Evolutionary conservation across 2,797 vertebrate genomes (phyloP).

Genomic region (Chaunax sp.): DNA sequence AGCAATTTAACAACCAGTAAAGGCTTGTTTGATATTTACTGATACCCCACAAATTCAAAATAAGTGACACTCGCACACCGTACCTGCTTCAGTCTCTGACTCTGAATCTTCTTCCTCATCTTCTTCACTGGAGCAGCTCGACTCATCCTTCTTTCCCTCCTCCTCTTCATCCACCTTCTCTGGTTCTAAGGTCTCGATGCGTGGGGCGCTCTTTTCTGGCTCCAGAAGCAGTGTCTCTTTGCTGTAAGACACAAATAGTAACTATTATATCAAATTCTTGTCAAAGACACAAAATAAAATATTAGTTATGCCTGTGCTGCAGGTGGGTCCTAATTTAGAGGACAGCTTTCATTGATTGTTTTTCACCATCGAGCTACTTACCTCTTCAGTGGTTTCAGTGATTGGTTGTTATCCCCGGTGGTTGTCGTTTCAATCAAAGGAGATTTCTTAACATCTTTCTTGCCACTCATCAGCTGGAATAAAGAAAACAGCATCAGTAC

Average conservation of each 20-base stretch:
- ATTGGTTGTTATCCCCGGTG: slow-evolving; percentile 95
- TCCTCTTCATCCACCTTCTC: slow-evolving; percentile 97
- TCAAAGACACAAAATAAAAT: background rate
- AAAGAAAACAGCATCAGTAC: slow-evolving; percentile 4
- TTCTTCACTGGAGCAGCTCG: slow-evolving; percentile 98
- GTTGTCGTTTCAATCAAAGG: slow-evolving; percentile 95
- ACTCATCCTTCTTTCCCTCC: slow-evolving; percentile 98
- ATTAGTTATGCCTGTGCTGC: background rate
- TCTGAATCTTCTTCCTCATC: slow-evolving; percentile 98
- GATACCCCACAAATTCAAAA: slow-evolving; percentile 12
- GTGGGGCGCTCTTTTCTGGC: slow-evolving; percentile 90
- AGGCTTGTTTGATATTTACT: background rate
- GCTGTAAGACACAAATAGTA: slow-evolving; percentile 71
- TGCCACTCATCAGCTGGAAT: slow-evolving; percentile 92
- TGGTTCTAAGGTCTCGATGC: slow-evolving; percentile 93
- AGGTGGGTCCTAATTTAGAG: background rate
- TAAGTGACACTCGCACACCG: background rate
- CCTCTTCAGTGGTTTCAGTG: slow-evolving; percentile 94
- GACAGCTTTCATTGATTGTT: background rate
- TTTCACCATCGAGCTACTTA: slow-evolving; percentile 61
- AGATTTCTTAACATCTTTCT: slow-evolving; percentile 94
- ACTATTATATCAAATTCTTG: background rate
- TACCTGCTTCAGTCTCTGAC: slow-evolving; percentile 97
- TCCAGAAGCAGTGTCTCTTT: slow-evolving; percentile 96
- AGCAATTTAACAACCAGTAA: background rate